Percentiles rank a stretch among this genome's conserved stretches.
Conservation (phyloP, 2,113 vertebrate species). For the Bubo bubo region DNA sequence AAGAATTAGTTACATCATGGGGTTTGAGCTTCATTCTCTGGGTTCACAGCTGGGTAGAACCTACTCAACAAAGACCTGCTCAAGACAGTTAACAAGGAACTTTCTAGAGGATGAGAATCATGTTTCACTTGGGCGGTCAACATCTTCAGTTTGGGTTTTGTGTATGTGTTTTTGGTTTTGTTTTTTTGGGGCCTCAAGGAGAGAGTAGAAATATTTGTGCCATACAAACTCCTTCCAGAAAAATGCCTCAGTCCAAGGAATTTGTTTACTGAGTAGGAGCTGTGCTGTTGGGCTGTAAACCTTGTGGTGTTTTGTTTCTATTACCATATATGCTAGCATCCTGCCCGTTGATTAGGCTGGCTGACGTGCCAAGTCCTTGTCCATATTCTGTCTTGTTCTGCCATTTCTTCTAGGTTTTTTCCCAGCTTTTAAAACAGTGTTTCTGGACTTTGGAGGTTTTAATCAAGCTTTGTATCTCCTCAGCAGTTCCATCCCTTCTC, state of each 20-base stretch:
- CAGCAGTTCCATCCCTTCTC: not conserved
- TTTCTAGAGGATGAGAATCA: not conserved
- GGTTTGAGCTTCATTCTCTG: not conserved
- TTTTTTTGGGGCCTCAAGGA: not conserved
- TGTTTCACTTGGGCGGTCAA: not conserved
- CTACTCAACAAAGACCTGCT: not conserved
- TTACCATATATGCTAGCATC: not conserved
- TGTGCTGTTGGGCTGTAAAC: not conserved
- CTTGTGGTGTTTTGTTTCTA: not conserved
- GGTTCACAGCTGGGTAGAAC: not conserved
- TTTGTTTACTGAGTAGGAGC: not conserved
- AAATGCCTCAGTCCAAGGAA: not conserved
- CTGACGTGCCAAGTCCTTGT: not conserved
- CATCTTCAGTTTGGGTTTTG: not conserved
- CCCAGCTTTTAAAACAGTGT: not conserved
- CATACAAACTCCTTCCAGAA: not conserved
- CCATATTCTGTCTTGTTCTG: not conserved
- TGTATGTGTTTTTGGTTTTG: not conserved
- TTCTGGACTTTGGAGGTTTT: not conserved
- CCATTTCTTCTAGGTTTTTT: not conserved
- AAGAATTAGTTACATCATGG: not conserved
- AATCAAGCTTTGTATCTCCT: not conserved
- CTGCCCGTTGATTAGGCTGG: not conserved
- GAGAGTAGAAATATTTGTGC: not conserved
- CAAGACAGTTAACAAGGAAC: not conserved